Base-by-base conservation (phyloP, 2,888 invertebrate species). In the Teleogryllus oceanicus region DNA sequence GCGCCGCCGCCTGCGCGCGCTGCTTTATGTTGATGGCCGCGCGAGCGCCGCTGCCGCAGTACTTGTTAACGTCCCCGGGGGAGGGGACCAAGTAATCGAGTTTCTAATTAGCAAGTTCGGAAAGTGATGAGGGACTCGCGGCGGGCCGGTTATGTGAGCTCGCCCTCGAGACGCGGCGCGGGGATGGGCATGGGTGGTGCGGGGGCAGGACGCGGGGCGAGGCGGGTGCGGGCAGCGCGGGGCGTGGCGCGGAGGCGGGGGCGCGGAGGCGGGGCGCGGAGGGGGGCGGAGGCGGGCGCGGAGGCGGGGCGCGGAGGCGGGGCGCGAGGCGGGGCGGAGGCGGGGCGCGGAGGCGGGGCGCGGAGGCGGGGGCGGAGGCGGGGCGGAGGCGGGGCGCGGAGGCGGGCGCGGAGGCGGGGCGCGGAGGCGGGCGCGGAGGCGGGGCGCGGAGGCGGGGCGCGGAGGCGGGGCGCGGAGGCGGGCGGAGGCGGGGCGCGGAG, bases 11-110 rank as follows among this genome's bases (percentile, higher is more conserved):
- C 62, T n/a, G 5, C 62, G 13, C 13, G 13, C 62, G 13, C n/a
- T 62, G 62, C 62, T 62, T 62, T 62, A 62, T 62, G 62, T 13
- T 62, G 62, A 62, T 62, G 62, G 62, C 62, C n/a, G 62, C n/a
- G 62, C 13, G 62, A 13, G 13, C 8, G n/a, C 62, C 8, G n/a
- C 62, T 10, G 62, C 37, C 37, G 62, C 62, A 62, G 62, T 62
- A 62, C 62, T 62, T 62, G 62, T 62, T 62, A 62, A 62, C 62
- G 8, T 62, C 62, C 62, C 62, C n/a, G 16, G 37, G 62, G 62
- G 62, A 62, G 62, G 62, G 62, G n/a, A 62, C 62, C 62, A 62
- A 62, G 62, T 62, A 62, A 62, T 62, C 62, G 62, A 62, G 62
- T 62, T 62, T 62, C 62, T 62, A 62, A 62, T 62, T 62, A 62